Base-by-base conservation (phyloP, 2,113 vertebrate species). In the Psilopsiagon aurifrons region DNA sequence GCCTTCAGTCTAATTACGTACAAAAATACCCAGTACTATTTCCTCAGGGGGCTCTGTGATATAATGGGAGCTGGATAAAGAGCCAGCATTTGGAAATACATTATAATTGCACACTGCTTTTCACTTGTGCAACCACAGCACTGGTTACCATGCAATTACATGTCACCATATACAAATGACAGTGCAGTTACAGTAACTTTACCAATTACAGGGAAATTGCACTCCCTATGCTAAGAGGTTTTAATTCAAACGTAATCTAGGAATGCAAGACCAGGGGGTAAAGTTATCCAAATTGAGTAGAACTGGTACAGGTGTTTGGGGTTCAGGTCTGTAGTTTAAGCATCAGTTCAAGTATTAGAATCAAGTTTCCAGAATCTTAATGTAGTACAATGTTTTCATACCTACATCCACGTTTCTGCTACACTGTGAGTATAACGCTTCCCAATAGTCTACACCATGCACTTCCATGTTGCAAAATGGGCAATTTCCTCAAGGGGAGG, bases 181-280 rank as follows among this genome's bases (percentile, higher is more conserved):
- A 97, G 94, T 84, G 97, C 95, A 96, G 97, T 98, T 98, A 94
- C 91, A 86, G 97, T 85, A 97, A 98, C 97, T 98, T 98, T 93
- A 97, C 98, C 98, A 98, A 97, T 98, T 98, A 97, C 31, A 77
- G 94, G 80, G 88, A 96, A 98, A 98, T 97, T 97, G 95, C 92
- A 96, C 96, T 93, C 95, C 74, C 96, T 94, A 17, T 76, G 83
- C 90, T 73, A 94, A 95, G 88, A 94, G 96, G 79, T 94, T 97
- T 96, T 93, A 86, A 37, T 93, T 95, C 95, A 94, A 89, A 82
- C 37, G 15, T 54, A 69, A 75, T 75, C 78, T 67, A 49, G 94
- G 92, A 88, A 27, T 0, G 0, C 81, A 44, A 49, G 83, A 94
- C 62, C 17, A n/a, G 71, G 31, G 69, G 66, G 39, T 28, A 63